These are phyloP conservation scores for Laticauda colubrina DNA, from an alignment of 2,113 vertebrate genomes.

Conservation along the genomic window DNA sequence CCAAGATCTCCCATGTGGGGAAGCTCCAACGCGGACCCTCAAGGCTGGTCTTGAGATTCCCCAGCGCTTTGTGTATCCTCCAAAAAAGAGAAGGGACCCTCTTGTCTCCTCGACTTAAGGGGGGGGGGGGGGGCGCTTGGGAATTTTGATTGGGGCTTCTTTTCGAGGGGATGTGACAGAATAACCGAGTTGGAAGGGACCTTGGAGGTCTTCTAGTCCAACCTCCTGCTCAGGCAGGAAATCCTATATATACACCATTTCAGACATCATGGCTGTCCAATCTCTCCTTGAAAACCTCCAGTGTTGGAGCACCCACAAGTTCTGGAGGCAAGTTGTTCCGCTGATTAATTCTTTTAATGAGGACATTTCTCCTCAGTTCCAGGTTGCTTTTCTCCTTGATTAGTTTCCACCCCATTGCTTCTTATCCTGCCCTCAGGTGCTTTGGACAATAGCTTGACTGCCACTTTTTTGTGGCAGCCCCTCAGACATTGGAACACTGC, in stretches of 20 bases:
- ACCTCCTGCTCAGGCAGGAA: not conserved
- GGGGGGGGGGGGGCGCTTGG: not conserved
- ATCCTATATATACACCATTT: not conserved
- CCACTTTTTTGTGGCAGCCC: not conserved
- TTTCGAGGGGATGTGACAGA: not conserved
- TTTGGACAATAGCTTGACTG: not conserved
- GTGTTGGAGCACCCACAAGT: not conserved
- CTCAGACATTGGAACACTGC: not conserved
- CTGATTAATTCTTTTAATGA: not conserved
- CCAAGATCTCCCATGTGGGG: not conserved
- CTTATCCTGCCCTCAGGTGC: not conserved
- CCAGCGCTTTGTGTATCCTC: not conserved
- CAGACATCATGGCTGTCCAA: not conserved
- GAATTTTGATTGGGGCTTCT: not conserved
- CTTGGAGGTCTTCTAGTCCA: not conserved
- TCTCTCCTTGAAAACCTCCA: not conserved
- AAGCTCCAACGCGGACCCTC: not conserved
- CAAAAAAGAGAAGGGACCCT: not conserved
- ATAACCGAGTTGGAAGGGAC: too few relatives aligned
- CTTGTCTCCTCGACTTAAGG: not conserved
- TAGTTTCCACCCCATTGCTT: not conserved
- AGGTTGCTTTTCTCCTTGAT: not conserved
- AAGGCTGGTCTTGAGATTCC: not conserved
- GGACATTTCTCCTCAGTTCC: not conserved
- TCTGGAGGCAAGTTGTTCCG: too few relatives aligned